Conservation (phyloP, 2,888 invertebrate genomes). For the Cloeon dipterum region DNA sequence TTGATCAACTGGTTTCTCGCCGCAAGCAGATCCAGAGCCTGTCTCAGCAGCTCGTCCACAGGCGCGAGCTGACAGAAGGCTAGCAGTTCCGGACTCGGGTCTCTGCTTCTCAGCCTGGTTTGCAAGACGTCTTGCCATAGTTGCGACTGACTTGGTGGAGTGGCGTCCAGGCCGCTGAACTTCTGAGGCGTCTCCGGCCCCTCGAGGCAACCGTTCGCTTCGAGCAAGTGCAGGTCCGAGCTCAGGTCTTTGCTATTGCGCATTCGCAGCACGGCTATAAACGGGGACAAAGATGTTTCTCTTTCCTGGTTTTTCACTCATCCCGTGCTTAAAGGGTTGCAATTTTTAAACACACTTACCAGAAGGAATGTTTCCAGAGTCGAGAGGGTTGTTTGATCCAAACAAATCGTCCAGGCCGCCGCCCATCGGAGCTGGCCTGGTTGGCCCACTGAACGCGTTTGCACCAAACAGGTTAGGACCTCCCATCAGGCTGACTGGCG, state of each 20-base stretch:
- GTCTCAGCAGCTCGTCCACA: neutral
- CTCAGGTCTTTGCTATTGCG: neutral
- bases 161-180: slow-evolving; percentile 27
- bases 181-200: slow-evolving; percentile 42
- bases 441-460: slow-evolving; percentile 4
- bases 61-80: neutral
- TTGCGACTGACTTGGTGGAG: slow-evolving; percentile 19
- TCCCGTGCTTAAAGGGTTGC: no score
- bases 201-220: neutral
- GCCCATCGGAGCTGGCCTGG: slow-evolving; percentile 10
- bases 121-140: slow-evolving; percentile 27
- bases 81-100: slow-evolving; percentile 35
- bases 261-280: no score
- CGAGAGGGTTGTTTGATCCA: slow-evolving; percentile 9
- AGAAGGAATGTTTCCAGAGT: neutral
- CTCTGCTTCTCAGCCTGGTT: slow-evolving; percentile 17
- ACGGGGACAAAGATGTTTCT: no score
- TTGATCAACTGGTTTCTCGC: neutral
- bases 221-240: neutral
- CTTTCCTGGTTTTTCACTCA: no score
- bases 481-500: neutral
- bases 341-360: neutral
- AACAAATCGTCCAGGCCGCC: slow-evolving; percentile 15
- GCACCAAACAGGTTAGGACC: neutral
- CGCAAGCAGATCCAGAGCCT: neutral